These are phyloP conservation scores for Strix uralensis DNA, from an alignment of 2,113 vertebrate genomes.

Conservation along the genomic window DNA sequence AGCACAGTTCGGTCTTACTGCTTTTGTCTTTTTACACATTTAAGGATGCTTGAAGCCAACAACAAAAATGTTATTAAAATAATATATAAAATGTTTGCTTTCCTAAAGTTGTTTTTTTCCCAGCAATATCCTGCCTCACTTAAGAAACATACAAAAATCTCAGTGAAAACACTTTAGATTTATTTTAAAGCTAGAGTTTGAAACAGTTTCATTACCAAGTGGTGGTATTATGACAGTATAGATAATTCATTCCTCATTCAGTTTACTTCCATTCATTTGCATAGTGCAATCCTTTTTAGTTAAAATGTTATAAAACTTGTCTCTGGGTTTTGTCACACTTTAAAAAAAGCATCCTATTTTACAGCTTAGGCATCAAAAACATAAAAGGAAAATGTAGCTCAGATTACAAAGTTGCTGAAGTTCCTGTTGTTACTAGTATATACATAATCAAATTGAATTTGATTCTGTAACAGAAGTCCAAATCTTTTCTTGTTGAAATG, in stretches of 20 bases:
- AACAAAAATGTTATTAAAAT: not conserved
- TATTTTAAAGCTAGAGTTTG: slow-evolving; percentile 15
- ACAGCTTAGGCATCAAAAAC: not conserved
- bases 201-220: slow-evolving; percentile 21
- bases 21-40: not conserved
- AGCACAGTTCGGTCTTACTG: not conserved
- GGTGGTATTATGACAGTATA: not conserved
- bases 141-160: not conserved
- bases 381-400: not conserved
- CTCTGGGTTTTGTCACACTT: slow-evolving; percentile 27
- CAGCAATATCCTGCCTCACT: not conserved
- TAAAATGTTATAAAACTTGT: slow-evolving; percentile 38
- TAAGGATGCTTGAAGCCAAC: not conserved
- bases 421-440: not conserved
- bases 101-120: not conserved
- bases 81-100: not conserved
- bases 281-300: slow-evolving; percentile 27
- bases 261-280: slow-evolving; percentile 37
- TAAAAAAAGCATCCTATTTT: slow-evolving; percentile 14
- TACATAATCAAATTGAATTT: not conserved
- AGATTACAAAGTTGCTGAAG: slow-evolving; percentile 15
- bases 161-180: not conserved
- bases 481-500: not conserved
- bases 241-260: slow-evolving; percentile 37
- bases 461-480: not conserved